Conservation (phyloP, 2,113 vertebrate species). For the Cygnus buccinator region DNA sequence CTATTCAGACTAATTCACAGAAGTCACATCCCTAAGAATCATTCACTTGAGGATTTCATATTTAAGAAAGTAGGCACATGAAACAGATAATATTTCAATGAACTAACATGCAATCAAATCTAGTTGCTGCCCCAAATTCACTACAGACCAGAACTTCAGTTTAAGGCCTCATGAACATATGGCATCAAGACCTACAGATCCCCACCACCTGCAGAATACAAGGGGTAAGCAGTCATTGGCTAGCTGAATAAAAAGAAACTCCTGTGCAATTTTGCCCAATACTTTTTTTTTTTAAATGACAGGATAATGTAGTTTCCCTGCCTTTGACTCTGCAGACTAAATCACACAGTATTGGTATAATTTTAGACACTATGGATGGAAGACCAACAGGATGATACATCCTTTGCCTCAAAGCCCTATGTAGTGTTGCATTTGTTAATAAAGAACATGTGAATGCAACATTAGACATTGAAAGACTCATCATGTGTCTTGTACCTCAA, state of each 20-base stretch:
- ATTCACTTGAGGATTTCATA: not conserved
- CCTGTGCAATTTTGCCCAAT: not conserved
- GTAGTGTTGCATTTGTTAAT: not conserved
- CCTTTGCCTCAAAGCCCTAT: not conserved
- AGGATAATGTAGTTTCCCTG: not conserved
- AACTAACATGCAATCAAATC: not conserved
- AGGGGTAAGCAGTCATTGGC: not conserved
- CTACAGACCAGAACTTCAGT: not conserved
- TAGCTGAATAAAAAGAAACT: not conserved
- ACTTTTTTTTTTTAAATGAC: not conserved
- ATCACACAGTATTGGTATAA: not conserved
- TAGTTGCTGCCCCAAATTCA: not conserved
- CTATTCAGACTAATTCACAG: not conserved
- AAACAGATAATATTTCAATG: not conserved
- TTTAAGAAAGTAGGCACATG: not conserved
- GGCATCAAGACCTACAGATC: not conserved
- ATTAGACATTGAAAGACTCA: not conserved
- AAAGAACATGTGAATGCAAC: not conserved
- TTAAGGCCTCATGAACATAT: not conserved
- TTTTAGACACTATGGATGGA: not conserved
- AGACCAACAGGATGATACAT: not conserved
- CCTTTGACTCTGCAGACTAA: not conserved
- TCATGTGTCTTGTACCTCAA: not conserved
- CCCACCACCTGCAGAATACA: not conserved
- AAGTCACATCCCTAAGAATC: not conserved